Evolutionary conservation across 2,888 invertebrate genomes (phyloP).

Genomic region (Clostera curtula): DNA sequence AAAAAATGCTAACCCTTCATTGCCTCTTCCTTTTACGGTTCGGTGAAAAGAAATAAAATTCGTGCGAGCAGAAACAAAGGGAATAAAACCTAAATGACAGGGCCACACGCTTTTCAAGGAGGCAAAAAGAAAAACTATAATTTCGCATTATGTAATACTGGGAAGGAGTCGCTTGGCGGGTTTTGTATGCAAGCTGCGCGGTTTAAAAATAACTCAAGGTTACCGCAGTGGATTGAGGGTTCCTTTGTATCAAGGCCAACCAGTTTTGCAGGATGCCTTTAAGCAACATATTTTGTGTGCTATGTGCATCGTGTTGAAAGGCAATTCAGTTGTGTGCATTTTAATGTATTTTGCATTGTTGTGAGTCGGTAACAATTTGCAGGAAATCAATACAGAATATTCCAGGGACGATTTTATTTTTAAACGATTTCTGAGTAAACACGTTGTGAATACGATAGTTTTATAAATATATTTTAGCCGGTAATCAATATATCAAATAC

Average conservation of each 20-base stretch:
- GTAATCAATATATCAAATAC: no score
- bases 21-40: constrained; percentile 73
- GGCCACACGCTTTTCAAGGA: constrained; percentile 67
- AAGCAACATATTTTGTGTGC: constrained; percentile 32
- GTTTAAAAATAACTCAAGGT: constrained; percentile 73
- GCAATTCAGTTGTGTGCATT: constrained; percentile 19
- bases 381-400: no score
- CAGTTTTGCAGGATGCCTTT: constrained; percentile 61
- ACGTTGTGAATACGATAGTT: no score
- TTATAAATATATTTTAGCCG: no score
- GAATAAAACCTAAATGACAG: constrained; percentile 66
- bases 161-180: constrained; percentile 65
- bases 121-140: constrained; percentile 58
- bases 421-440: no score
- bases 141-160: constrained; percentile 72
- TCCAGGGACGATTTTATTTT: no score
- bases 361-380: no score
- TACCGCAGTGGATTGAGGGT: constrained; percentile 58
- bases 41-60: constrained; percentile 69
- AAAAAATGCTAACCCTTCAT: constrained; percentile 71
- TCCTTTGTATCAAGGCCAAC: constrained; percentile 71
- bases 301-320: no score
- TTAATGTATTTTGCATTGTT: constrained; percentile 11
- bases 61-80: constrained; percentile 68
- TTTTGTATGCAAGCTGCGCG: constrained; percentile 58